Percentiles rank a stretch among this genome's conserved stretches.
These are phyloP conservation scores for Hypomecis atomaria DNA, from an alignment of 2,888 invertebrate species.

Conservation along the genomic window DNA sequence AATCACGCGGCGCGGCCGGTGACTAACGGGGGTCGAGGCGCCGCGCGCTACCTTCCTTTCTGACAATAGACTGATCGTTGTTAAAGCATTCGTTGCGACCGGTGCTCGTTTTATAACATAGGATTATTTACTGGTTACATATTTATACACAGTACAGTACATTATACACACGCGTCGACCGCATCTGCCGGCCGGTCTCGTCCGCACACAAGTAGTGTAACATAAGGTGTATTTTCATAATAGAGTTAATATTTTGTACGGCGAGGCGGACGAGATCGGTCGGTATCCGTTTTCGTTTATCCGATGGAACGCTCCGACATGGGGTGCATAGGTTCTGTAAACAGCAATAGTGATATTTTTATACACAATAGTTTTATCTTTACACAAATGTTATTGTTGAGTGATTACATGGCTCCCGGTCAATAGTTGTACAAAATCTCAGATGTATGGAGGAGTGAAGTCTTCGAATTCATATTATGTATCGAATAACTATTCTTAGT, in stretches of 20 bases:
- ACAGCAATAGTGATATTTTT: constrained; percentile 82
- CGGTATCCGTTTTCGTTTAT: constrained; percentile 71
- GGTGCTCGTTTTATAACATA: constrained; percentile 82
- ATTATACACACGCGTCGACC: constrained; percentile 74
- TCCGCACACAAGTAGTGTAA: constrained; percentile 60
- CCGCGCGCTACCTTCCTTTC: constrained; percentile 76
- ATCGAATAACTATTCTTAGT: constrained; percentile 48
- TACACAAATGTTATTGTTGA: constrained; percentile 83
- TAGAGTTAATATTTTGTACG: constrained; percentile 76
- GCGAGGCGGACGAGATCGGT: constrained; percentile 60
- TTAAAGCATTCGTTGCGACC: constrained; percentile 83
- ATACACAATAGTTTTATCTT: constrained; percentile 82
- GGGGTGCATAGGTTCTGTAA: constrained; percentile 45
- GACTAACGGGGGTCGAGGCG: constrained; percentile 65
- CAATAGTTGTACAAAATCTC: constrained; percentile 76
- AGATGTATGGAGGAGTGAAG: constrained; percentile 63
- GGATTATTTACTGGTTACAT: constrained; percentile 84
- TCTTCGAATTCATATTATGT: constrained; percentile 62
- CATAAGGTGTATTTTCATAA: constrained; percentile 75
- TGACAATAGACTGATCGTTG: constrained; percentile 84
- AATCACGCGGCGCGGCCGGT: constrained; percentile 43
- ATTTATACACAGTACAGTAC: constrained; percentile 52
- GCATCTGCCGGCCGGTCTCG: constrained; percentile 62
- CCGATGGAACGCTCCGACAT: constrained; percentile 52
- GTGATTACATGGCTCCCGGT: constrained; percentile 83